Evolutionary conservation across 2,113 vertebrate species (phyloP).

Genomic region (Terrapene triunguis): DNA sequence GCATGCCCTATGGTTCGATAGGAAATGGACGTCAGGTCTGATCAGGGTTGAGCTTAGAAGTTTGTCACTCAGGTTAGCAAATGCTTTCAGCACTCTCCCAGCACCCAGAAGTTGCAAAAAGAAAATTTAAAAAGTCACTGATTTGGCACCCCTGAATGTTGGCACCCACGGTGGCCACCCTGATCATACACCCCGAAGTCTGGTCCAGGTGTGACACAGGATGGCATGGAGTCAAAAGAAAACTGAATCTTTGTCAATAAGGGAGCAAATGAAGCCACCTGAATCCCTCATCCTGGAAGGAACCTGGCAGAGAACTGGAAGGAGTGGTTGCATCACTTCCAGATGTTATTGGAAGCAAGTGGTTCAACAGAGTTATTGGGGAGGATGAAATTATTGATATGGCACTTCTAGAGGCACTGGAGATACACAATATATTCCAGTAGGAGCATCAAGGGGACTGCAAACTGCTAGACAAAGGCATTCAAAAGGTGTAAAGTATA

Average conservation of each 20-base stretch:
- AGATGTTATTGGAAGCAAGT: not conserved
- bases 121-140: not conserved
- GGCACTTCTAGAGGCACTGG: rapidly evolving
- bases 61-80: not conserved
- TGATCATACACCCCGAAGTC: not conserved
- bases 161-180: no score
- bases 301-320: rapidly evolving
- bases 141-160: not conserved
- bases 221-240: not conserved
- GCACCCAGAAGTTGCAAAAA: not conserved
- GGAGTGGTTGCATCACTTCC: not conserved
- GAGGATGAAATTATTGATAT: rapidly evolving
- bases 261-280: not conserved
- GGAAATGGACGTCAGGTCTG: not conserved
- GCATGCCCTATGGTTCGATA: rapidly evolving
- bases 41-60: rapidly evolving
- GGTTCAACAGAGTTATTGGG: not conserved
- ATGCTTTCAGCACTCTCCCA: not conserved
- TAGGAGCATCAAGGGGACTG: rapidly evolving
- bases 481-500: not conserved
- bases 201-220: not conserved
- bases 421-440: not conserved
- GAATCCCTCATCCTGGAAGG: not conserved
- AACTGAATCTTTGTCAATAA: rapidly evolving
- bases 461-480: not conserved